Base-by-base conservation (phyloP, 2,888 invertebrate genomes). In the Caenorhabditis drosophilae region DNA sequence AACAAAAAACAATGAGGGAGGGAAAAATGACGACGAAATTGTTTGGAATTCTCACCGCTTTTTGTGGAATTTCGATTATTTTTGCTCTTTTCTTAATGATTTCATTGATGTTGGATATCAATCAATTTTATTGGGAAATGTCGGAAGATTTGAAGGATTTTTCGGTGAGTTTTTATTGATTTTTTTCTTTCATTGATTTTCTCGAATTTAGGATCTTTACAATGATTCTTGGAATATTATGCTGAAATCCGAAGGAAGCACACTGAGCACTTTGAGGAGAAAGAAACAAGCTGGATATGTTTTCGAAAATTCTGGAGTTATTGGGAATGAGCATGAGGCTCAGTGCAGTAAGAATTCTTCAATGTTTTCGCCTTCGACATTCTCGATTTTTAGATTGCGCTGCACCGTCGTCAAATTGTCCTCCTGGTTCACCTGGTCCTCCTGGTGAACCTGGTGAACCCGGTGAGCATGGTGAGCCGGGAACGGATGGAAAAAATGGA, bases 281-380 rank as follows among this genome's bases (percentile, higher is more conserved):
- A 18, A 22, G 40, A n/a, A n/a, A 18, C 18, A 18, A 2, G 20
- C 40, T n/a, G 40, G 40, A 40, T 6, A 9, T 18, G 25, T 25
- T 25, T 23, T 23, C 4, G 44, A 44, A 23, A 66, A 47, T 66
- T 67, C 27, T 62, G 70, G 53, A 66, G 67, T 41, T 70, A 70
- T 35, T 62, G 62, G 2, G 66, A 66, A 44, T 70, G 66, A n/a
- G 59, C 45, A 16, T 66, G 66, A n/a, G 67, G 67, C 11, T 47
- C 44, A 23, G 7, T 18, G 40, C 18, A 11, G 11, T 4, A 9
- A n/a, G 20, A 53, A 53, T 12, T 22, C 18, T 12, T 41, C 59
- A n/a, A n/a, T n/a, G n/a, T n/a, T n/a, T n/a, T n/a, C n/a, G n/a
- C n/a, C n/a, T n/a, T n/a, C n/a, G 51, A 20, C 67, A 61, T 25